Percentiles rank a stretch among this genome's conserved stretches.
Evolutionary conservation across 2,888 invertebrate genomes (phyloP).

Genomic region (Crocallis elinguaria): DNA sequence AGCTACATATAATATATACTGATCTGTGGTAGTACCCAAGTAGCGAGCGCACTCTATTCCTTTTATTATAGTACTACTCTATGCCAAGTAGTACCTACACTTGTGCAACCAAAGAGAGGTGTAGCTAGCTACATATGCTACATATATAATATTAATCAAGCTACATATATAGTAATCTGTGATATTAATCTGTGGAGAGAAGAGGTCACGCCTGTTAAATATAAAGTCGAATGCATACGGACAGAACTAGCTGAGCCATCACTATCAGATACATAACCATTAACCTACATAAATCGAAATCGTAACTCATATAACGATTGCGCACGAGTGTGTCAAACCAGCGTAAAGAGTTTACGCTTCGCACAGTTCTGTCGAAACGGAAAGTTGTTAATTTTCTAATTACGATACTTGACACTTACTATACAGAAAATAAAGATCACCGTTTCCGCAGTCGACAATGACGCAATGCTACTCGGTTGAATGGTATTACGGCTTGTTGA

Average conservation of each 20-base stretch:
- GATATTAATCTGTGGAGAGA: no score
- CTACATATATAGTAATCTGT: no score
- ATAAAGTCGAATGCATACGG: conserved; percentile 32
- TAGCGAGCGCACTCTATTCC: no score
- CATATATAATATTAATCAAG: no score
- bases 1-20: no score
- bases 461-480: conserved; percentile 49
- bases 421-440: conserved; percentile 47
- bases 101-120: no score
- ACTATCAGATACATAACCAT: conserved; percentile 61
- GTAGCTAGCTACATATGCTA: no score
- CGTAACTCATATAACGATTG: conserved; percentile 71
- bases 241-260: conserved; percentile 42
- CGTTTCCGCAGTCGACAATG: conserved; percentile 43
- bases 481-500: conserved; percentile 45
- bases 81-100: no score
- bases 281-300: conserved; percentile 77
- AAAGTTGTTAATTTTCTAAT: conserved; percentile 61
- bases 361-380: conserved; percentile 72
- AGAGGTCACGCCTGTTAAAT: no score
- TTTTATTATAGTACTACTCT: no score
- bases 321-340: conserved; percentile 68
- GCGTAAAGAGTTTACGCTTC: conserved; percentile 65
- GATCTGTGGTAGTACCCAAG: no score
- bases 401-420: conserved; percentile 50